These are phyloP conservation scores for Ophiodon elongatus DNA, from an alignment of 2,113 vertebrate genomes.

Conservation along the genomic window DNA sequence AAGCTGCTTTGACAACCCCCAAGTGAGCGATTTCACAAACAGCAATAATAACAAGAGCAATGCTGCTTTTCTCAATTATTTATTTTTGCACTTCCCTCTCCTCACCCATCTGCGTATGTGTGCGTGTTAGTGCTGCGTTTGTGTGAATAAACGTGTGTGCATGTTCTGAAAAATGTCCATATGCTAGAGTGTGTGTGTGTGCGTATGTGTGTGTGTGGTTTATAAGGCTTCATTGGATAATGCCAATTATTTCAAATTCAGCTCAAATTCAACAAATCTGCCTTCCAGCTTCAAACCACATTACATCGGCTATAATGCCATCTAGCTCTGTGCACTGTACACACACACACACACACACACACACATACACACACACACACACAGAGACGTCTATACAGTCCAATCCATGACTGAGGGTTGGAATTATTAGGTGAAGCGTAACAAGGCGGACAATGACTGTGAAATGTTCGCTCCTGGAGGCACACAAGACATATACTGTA, in stretches of 20 bases:
- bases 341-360: constrained; percentile 29
- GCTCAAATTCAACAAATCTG: constrained; percentile 64
- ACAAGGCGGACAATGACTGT: constrained; percentile 70
- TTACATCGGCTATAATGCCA: constrained; percentile 55
- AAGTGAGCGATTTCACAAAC: constrained; percentile 73
- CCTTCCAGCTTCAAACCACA: constrained; percentile 54
- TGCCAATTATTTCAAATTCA: constrained; percentile 70
- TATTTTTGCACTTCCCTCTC: constrained; percentile 44
- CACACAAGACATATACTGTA: constrained; percentile 72
- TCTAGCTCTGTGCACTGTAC: constrained; percentile 12
- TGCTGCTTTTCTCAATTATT: constrained; percentile 68
- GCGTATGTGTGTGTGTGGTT: constrained; percentile 7
- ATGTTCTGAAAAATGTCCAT: constrained; percentile 19
- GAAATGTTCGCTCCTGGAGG: constrained; percentile 73
- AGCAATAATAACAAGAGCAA: constrained; percentile 64
- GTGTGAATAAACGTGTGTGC: background rate
- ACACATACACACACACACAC: constrained; percentile 36
- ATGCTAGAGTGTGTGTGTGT: constrained; percentile 18
- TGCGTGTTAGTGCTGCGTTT: constrained; percentile 10
- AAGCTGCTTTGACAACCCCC: constrained; percentile 70
- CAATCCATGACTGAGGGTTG: constrained; percentile 59
- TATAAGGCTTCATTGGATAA: constrained; percentile 36
- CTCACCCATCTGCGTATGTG: background rate
- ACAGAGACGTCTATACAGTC: constrained; percentile 49
- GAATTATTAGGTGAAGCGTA: constrained; percentile 71